Evolutionary conservation across 92 coral and sea anemone species (phyloP).

Genomic region (Siderastrea siderea): DNA sequence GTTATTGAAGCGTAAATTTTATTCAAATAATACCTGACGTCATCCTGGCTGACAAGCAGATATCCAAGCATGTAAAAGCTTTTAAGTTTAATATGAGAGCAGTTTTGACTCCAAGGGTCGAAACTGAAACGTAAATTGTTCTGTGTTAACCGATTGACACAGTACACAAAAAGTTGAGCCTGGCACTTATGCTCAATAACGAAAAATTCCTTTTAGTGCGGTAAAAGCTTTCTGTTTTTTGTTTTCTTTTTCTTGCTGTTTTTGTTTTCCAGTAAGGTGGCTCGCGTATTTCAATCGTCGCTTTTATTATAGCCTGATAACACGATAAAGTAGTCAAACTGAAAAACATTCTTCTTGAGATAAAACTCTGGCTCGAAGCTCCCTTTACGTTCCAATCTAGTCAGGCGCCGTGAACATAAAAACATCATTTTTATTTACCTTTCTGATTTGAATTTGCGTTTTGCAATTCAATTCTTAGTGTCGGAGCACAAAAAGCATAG

Average conservation of each 20-base stretch:
- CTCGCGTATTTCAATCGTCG: conserved; percentile 40
- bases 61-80: neutral
- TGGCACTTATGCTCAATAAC: neutral
- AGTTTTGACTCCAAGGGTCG: neutral
- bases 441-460: neutral
- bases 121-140: neutral
- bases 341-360: neutral
- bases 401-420: too few species aligned
- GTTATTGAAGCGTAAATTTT: conserved; percentile 30
- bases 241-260: conserved; percentile 47
- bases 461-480: conserved; percentile 13
- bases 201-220: conserved; percentile 41
- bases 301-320: conserved; percentile 17
- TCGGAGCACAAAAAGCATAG: too few species aligned
- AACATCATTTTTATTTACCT: neutral
- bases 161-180: conserved; percentile 18
- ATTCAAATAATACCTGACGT: conserved; percentile 31
- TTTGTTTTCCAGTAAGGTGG: conserved; percentile 29
- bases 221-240: conserved; percentile 56
- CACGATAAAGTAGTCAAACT: conserved; percentile 1
- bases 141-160: neutral
- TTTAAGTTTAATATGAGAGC: neutral
- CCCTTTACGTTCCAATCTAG: neutral
- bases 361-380: neutral
- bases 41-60: conserved; percentile 21